Base-by-base conservation (phyloP, 2,888 invertebrate species). In the Apamea monoglypha region DNA sequence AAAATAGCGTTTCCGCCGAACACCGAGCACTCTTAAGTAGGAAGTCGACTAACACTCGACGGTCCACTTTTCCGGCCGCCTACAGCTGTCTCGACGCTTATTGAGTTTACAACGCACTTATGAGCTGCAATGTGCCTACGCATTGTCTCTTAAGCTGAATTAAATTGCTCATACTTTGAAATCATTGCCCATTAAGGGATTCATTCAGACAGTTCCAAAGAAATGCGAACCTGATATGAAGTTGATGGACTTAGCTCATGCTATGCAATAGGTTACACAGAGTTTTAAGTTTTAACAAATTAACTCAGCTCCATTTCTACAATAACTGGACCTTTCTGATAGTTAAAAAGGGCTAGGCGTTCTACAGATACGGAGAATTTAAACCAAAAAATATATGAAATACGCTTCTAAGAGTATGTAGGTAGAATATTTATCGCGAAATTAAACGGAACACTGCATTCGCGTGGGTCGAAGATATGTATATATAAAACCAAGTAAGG, bases 1-100 rank as follows among this genome's bases (percentile, higher is more conserved):
- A 96, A 97, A 97, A 97, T 96, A 97, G 97, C 94, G 94, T 95
- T 96, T 97, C 97, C 97, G 96, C 90, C 93, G 93, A 94, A 93
- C 92, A 92, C 90, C 91, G 92, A 92, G 92, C 93, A 91, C 94
- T 94, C 94, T 89, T 96, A 97, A 96, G 96, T 96, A 96, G 96
- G 96, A 97, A 96, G 96, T 95, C 94, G 92, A 93, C 94, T 93
- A 94, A 94, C 94, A 92, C 94, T 94, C 92, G 92, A 90, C 94
- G 92, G 93, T 93, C 93, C 92, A 91, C 93, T 93, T 95, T 96
- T 96, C 96, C 96, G 96, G 94, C 96, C 96, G 96, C 96, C 96
- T 94, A 96, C 96, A 93, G 92, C 90, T 93, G 95, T 94, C 96
- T 94, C 95, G 95, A 91, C 95, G 93, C 94, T 96, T 95, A 96